Base-by-base conservation (phyloP, 1,140 invertebrate genomes). In the Aradophagus sp. region DNA sequence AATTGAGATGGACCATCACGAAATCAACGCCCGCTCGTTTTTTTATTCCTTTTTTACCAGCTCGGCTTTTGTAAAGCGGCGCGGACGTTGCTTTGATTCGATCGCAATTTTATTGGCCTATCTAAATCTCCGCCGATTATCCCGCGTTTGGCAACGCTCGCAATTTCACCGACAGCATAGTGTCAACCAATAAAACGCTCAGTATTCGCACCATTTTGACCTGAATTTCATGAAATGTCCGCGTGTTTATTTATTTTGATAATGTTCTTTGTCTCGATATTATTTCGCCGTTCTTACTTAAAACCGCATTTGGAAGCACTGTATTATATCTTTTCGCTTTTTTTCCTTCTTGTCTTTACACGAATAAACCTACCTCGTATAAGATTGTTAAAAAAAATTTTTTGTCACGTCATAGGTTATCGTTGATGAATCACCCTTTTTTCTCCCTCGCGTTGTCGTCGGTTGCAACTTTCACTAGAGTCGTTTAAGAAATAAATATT, bases 261-360 rank as follows among this genome's bases (percentile, higher is more conserved):
- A 20, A 31, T 44, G 17, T 44, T 52, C 31, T 26, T 38, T 39
- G 35, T 66, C 35, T 13, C 52, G 48, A 47, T 35, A 62, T 36
- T 36, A 41, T 29, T 63, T 34, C 45, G 44, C 47, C 66, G 53
- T 63, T 71, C 62, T 52, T 61, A 71, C 55, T 65, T 75, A 63
- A 71, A 61, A 75, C 73, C 76, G 75, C 77, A 73, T 73, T 75
- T 79, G 77, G 77, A 79, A 79, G 76, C 76, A 79, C 77, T 79
- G 73, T 71, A 62, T 76, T 62, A 68, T 63, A 58, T 58, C 45
- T 65, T n/a, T 23, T 23, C 4, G 4, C 20, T 23, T 23, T 23
- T 23, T 8, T 23, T 23, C 20, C 20, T 8, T 23, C 20, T 23
- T 23, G 20, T 23, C 55, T 59, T 71, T 71, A 63, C 59, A 62